Conservation (phyloP, 2,797 vertebrate genomes). For the Garrulus glandarius region DNA sequence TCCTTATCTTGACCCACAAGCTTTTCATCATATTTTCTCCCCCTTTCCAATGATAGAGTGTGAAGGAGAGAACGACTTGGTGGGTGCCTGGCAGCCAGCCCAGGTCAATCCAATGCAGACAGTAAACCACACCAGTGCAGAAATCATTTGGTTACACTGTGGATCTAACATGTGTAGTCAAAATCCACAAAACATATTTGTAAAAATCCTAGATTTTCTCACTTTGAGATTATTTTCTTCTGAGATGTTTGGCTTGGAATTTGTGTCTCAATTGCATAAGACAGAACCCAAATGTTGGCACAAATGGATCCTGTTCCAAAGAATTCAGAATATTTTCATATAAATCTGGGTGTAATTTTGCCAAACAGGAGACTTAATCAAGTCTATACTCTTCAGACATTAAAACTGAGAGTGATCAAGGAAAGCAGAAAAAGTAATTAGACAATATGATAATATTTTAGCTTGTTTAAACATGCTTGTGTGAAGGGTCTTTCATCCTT, state of each 20-base stretch:
- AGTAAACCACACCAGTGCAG: background rate
- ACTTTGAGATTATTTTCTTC: background rate
- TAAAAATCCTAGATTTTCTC: background rate
- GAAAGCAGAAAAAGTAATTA: background rate
- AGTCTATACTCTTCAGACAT: background rate
- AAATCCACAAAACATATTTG: background rate
- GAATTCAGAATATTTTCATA: background rate
- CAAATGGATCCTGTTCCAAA: background rate
- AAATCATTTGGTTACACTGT: background rate
- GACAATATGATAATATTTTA: background rate
- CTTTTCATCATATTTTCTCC: background rate
- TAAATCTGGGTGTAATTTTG: background rate
- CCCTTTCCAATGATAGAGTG: background rate
- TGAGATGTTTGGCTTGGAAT: background rate
- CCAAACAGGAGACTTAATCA: background rate
- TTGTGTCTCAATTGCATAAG: background rate
- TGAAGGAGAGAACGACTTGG: rapidly evolving
- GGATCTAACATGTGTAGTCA: background rate
- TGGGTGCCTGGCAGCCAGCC: background rate
- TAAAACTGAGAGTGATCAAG: background rate
- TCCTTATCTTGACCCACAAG: background rate
- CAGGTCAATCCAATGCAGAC: background rate
- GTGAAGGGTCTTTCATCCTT: background rate
- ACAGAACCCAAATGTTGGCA: background rate
- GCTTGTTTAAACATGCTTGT: background rate